Evolutionary conservation across 2,888 invertebrate species (phyloP).

Genomic region (Leucania comma): DNA sequence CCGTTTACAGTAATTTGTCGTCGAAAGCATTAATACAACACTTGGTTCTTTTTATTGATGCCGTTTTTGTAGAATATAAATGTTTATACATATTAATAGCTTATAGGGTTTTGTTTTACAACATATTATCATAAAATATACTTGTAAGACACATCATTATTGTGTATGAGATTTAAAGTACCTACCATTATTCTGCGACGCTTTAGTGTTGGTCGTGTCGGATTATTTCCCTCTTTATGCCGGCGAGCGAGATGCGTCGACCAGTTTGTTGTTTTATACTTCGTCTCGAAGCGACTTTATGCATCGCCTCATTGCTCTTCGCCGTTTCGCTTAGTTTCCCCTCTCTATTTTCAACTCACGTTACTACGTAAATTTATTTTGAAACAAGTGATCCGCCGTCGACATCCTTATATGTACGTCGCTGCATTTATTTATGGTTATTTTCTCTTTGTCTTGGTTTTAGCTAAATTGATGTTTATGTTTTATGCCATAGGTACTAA

Average conservation of each 20-base stretch:
- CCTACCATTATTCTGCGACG: constrained; percentile 74
- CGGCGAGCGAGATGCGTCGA: constrained; percentile 85
- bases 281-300: constrained; percentile 87
- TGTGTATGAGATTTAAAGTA: constrained; percentile 83
- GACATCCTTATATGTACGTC: constrained; percentile 65
- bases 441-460: constrained; percentile 36
- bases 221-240: constrained; percentile 87
- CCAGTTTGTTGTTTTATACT: constrained; percentile 90
- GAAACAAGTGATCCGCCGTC: constrained; percentile 75
- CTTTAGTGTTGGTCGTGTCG: constrained; percentile 82
- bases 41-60: constrained; percentile 71
- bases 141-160: constrained; percentile 82
- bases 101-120: constrained; percentile 55
- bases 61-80: constrained; percentile 61
- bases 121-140: constrained; percentile 71
- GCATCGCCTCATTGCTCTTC: constrained; percentile 89
- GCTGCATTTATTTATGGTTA: constrained; percentile 57
- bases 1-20: constrained; percentile 82
- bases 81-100: constrained; percentile 40
- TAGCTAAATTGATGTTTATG: constrained; percentile 13
- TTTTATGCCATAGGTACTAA: constrained; percentile 3
- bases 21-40: constrained; percentile 73
- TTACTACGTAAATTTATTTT: constrained; percentile 88
- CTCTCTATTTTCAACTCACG: constrained; percentile 88
- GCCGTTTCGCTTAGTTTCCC: constrained; percentile 88